Conservation (phyloP, 2,113 vertebrate species). For the Pelusios castaneus region DNA sequence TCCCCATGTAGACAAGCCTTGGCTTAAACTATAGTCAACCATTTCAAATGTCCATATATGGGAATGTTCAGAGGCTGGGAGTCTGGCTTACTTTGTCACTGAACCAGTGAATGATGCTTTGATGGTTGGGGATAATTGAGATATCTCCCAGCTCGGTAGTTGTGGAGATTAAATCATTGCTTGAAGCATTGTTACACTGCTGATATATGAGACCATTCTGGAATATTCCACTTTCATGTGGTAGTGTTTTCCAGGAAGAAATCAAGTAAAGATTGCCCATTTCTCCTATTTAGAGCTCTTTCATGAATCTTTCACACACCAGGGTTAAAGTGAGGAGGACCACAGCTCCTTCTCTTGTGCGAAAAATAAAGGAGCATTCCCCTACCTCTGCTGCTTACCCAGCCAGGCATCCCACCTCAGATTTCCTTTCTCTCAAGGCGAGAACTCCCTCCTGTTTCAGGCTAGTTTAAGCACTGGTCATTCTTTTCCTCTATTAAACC, state of each 20-base stretch:
- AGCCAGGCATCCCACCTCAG: too few species aligned
- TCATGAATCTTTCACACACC: neutral
- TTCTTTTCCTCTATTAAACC: too few species aligned
- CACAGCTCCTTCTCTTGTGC: neutral
- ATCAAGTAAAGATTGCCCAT: neutral
- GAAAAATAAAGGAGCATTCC: neutral
- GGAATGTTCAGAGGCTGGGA: neutral
- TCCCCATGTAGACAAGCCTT: neutral
- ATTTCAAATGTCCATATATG: neutral
- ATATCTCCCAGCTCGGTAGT: neutral
- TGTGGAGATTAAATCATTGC: neutral
- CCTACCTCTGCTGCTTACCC: neutral
- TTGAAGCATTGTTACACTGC: neutral
- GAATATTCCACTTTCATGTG: neutral
- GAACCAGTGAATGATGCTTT: neutral
- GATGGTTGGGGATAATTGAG: neutral
- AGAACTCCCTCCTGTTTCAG: too few species aligned
- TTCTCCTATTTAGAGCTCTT: neutral
- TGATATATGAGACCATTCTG: neutral
- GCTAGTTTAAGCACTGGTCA: too few species aligned
- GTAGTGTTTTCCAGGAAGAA: neutral
- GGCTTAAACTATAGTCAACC: neutral
- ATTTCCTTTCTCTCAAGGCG: too few species aligned
- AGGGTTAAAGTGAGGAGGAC: neutral
- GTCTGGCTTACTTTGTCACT: neutral